A percentile compares a stretch with the other conserved stretches of the same genome.
These are phyloP conservation scores for Phalera bucephala DNA, from an alignment of 2,888 invertebrate genomes.

Conservation along the genomic window DNA sequence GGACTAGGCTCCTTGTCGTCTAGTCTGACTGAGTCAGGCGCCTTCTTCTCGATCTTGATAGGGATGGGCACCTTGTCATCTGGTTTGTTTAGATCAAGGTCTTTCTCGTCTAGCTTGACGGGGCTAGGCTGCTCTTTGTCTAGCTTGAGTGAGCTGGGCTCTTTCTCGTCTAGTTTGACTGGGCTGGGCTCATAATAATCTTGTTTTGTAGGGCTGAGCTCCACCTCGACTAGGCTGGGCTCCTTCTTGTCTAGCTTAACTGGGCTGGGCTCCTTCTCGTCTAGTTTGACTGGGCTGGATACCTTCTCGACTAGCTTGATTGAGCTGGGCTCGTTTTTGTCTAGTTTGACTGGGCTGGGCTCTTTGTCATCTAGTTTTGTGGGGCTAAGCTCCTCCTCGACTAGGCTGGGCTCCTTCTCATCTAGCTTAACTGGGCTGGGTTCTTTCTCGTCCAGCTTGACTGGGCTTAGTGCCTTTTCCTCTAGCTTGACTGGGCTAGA, in stretches of 20 bases:
- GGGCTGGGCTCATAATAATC: conserved; percentile 15
- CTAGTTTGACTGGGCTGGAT: conserved; percentile 4
- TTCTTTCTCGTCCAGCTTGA: conserved; percentile 9
- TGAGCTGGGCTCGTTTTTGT: no score
- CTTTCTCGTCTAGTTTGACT: no score
- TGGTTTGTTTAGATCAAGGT: no score
- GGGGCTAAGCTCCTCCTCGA: no score
- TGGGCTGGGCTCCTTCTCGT: background rate
- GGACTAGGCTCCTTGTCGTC: no score
- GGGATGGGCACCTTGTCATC: conserved; percentile 8
- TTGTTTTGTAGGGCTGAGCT: background rate
- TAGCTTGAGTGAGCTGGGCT: no score
- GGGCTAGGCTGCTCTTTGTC: no score
- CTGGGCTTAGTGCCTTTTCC: conserved; percentile 6
- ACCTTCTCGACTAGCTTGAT: no score
- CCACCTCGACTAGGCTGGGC: no score
- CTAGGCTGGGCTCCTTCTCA: conserved; percentile 1
- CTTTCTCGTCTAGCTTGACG: no score
- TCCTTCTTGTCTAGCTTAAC: background rate
- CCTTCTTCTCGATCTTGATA: conserved; percentile 7
- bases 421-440: conserved; percentile 7
- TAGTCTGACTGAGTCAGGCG: no score
- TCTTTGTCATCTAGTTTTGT: no score
- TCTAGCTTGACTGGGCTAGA: conserved; percentile 3
- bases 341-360: background rate